Conservation (phyloP, 2,113 vertebrate genomes). For the Otus sunia region DNA sequence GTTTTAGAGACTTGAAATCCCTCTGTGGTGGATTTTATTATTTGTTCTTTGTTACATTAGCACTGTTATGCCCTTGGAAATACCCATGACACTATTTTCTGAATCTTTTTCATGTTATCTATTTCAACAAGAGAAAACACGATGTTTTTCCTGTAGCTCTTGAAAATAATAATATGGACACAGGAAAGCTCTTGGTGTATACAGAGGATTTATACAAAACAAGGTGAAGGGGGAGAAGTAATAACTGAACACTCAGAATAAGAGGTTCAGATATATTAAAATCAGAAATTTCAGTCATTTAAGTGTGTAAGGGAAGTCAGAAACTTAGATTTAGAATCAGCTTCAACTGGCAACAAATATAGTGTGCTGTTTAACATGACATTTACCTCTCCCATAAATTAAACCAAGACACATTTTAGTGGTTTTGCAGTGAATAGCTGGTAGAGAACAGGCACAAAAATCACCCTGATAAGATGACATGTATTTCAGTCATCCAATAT, state of each 20-base stretch:
- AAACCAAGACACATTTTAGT: background rate
- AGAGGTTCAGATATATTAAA: background rate
- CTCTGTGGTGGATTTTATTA: constrained; percentile 9
- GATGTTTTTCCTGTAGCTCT: background rate
- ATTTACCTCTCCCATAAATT: background rate
- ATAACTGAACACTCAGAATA: background rate
- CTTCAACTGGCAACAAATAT: background rate
- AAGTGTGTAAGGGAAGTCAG: background rate
- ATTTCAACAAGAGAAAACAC: background rate
- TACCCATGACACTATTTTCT: background rate
- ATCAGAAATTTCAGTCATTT: too few relatives aligned
- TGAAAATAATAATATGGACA: background rate
- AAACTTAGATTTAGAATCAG: background rate
- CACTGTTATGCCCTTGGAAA: constrained; percentile 35
- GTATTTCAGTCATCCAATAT: background rate
- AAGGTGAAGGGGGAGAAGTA: background rate
- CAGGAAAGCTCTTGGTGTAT: background rate
- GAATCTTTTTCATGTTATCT: background rate
- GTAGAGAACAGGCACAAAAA: background rate
- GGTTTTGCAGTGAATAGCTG: background rate
- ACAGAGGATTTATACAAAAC: background rate
- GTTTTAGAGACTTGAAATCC: constrained; percentile 21
- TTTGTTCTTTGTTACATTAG: constrained; percentile 42
- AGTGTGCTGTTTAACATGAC: background rate
- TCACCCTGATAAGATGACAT: background rate